Percentiles rank a stretch among this genome's conserved stretches.
These are phyloP conservation scores for Peucedramus taeniatus DNA, from an alignment of 2,113 vertebrate genomes.

Conservation along the genomic window DNA sequence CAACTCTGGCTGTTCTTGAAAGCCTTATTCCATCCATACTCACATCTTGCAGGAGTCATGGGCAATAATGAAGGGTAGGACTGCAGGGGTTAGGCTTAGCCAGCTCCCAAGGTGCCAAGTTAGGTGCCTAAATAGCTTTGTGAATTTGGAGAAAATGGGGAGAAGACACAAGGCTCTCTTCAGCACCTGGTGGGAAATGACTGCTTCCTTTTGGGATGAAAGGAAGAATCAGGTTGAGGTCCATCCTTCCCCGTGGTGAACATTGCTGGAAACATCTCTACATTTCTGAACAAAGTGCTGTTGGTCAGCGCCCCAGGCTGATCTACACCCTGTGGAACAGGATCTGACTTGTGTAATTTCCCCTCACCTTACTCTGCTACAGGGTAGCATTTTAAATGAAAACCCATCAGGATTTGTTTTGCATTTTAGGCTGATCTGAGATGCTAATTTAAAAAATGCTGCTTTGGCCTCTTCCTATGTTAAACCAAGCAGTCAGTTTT, in stretches of 20 bases:
- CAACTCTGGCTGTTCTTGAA: not conserved
- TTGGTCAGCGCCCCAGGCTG: not conserved
- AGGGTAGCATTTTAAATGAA: not conserved
- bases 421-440: not conserved
- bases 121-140: not conserved
- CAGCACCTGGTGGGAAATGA: not conserved
- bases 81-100: not conserved
- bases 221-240: not conserved
- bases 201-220: not conserved
- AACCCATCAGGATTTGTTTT: not conserved
- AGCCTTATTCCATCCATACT: not conserved
- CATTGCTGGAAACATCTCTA: not conserved
- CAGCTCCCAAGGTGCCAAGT: not conserved
- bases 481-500: not conserved
- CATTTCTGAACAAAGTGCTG: not conserved
- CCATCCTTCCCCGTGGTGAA: not conserved
- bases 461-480: not conserved
- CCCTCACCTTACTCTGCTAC: not conserved
- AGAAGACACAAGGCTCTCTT: not conserved
- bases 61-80: not conserved
- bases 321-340: not conserved
- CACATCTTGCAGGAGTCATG: not conserved
- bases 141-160: not conserved
- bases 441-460: not conserved
- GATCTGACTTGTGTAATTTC: not conserved